phyloP scores from a whole-genome alignment of 2,113 vertebrate genomes.

The Strigops habroptila region DNA sequence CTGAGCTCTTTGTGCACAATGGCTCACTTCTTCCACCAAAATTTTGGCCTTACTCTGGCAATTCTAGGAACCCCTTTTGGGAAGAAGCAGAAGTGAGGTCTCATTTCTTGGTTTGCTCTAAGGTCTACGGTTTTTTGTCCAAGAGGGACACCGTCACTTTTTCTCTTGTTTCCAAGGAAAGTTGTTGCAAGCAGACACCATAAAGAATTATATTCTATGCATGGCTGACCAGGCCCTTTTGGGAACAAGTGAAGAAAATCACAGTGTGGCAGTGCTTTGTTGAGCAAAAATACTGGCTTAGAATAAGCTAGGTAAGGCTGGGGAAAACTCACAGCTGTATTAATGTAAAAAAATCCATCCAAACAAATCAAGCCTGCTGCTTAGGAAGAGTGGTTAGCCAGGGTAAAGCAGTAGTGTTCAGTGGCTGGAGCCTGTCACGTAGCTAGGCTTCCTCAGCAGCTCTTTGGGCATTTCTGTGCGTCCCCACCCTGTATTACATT shows the following conservation, averaged over 20 bases:
- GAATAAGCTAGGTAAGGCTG: neutral
- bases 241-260: neutral
- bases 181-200: neutral
- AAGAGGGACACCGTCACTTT: neutral
- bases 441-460: neutral
- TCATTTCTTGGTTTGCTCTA: neutral
- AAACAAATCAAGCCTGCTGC: neutral
- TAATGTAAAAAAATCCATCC: neutral
- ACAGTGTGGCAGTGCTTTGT: neutral
- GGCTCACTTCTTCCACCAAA: neutral
- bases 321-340: neutral
- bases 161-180: neutral
- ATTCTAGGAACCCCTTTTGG: neutral
- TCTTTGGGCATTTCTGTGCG: neutral
- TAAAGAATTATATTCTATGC: neutral
- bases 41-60: neutral
- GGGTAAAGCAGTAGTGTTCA: neutral
- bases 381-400: neutral
- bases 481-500: fast-evolving
- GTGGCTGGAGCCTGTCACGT: neutral
- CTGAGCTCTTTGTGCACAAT: neutral
- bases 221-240: neutral
- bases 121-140: neutral
- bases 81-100: neutral
- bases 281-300: neutral